Evolutionary conservation across 2,888 invertebrate genomes (phyloP), one percentile per base, ranked within the genome.

Genomic region (Andrena hattorfiana): DNA sequence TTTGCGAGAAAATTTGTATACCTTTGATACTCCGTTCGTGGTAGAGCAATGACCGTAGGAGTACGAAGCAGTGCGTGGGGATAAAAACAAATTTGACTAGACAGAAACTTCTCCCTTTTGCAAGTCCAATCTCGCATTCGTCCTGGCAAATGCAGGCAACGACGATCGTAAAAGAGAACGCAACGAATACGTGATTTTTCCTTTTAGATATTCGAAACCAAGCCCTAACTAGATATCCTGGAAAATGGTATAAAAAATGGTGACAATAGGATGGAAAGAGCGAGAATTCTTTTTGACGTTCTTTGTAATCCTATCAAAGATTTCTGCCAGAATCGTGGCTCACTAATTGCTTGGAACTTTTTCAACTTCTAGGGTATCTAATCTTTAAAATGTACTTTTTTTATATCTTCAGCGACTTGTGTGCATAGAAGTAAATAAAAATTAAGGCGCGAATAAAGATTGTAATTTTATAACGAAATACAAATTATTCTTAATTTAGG

Each of bases 21-120:
- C 23, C 13, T 26, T 28, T 13, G 2, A 32, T n/a, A 32, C 54
- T 32, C 32, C n/a, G 4, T 28, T 67, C 30, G 32, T 35, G 32
- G 35, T 69, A 10, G 16, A 10, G 16, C 7, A 51, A 23, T 26
- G 30, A 0, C 23, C 6, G 32, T 63, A 7, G 59, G n/a, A 42
- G 42, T 26, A 13, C 3, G 56, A 56, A 35, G 23, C 13, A 26
- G 13, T 35, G 35, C 56, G 26, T 35, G n/a, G 51, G 26, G 59
- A 70, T 70, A 59, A 70, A 70, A 70, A 69, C 69, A 70, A 59
- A 16, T 59, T 59, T 59, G 32, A 23, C 32, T 32, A 35, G 54
- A 35, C 35, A 32, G 28, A 69, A 54, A 69, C 16, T 30, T n/a
- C 20, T 32, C 54, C 8, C 13, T 28, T 28, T 59, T 28, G 59